Evolutionary conservation across 2,797 vertebrate species (phyloP).

Genomic region (Oreortyx pictus): DNA sequence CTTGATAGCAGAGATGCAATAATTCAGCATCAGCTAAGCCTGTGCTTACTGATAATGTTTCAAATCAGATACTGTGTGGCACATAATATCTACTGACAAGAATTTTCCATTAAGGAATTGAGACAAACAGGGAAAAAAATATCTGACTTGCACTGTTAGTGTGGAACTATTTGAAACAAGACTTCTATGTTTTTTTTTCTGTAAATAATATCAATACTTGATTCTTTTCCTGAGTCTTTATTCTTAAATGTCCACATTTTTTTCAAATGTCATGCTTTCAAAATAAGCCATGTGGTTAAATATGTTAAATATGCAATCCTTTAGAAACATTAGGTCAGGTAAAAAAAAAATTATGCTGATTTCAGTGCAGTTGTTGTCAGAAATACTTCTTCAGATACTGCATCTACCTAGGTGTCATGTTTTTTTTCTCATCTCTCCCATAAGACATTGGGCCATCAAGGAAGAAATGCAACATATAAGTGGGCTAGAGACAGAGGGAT

Average conservation of each 20-base stretch:
- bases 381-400: not conserved
- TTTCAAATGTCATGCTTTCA: not conserved
- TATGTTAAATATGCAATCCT: not conserved
- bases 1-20: slow-evolving; percentile 2
- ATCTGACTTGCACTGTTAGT: not conserved
- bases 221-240: not conserved
- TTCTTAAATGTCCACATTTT: not conserved
- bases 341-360: not conserved
- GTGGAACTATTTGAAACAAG: not conserved
- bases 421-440: too few species aligned
- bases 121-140: not conserved
- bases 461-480: too few species aligned
- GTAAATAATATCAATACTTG: not conserved
- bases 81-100: not conserved
- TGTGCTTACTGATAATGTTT: slow-evolving; percentile 31
- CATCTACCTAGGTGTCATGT: not conserved
- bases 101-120: slow-evolving; percentile 34
- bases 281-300: not conserved
- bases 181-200: slow-evolving; percentile 10
- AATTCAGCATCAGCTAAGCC: not conserved
- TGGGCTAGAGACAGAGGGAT: too few species aligned
- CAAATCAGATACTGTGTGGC: not conserved
- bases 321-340: not conserved
- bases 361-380: not conserved
- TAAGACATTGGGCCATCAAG: too few species aligned